Percentiles rank a stretch among this genome's conserved stretches.
Evolutionary conservation across 2,888 invertebrate species (phyloP).

Genomic region (Drosophila flavopinicola): DNA sequence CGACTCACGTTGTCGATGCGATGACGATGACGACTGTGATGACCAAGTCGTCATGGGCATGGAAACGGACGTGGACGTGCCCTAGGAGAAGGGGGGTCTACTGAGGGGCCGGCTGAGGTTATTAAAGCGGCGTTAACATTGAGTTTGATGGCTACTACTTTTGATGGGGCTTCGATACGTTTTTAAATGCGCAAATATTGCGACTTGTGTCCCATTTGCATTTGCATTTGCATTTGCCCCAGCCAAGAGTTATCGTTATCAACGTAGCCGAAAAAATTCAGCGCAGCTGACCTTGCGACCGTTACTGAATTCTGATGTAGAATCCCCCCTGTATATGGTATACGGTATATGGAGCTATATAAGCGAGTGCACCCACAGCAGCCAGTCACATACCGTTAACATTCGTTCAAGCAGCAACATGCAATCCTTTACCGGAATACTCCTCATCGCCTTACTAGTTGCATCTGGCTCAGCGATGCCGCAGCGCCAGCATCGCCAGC

Average conservation of each 20-base stretch:
- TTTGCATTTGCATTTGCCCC: constrained; percentile 63
- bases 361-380: constrained; percentile 67
- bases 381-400: constrained; percentile 73
- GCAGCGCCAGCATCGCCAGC: constrained; percentile 27
- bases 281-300: constrained; percentile 71
- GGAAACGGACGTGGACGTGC: constrained; percentile 53
- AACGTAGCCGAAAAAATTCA: constrained; percentile 51
- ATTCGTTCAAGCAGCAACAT: constrained; percentile 53
- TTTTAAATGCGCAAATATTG: constrained; percentile 75
- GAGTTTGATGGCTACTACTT: constrained; percentile 70
- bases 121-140: constrained; percentile 76
- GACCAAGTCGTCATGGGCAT: constrained; percentile 50
- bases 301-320: constrained; percentile 80
- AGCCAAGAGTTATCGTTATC: constrained; percentile 70
- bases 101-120: constrained; percentile 4
- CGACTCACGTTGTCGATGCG: constrained; percentile 66
- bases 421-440: constrained; percentile 46
- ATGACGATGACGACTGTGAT: constrained; percentile 52
- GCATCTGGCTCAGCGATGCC: constrained; percentile 53
- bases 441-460: constrained; percentile 52
- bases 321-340: no score
- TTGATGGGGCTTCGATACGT: constrained; percentile 68
- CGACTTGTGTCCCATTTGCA: constrained; percentile 69
- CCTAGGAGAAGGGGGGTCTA: constrained; percentile 6
- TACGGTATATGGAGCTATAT: constrained; percentile 54